Evolutionary conservation across 2,113 vertebrate genomes (phyloP).

Genomic region (Hyperoodon ampullatus): DNA sequence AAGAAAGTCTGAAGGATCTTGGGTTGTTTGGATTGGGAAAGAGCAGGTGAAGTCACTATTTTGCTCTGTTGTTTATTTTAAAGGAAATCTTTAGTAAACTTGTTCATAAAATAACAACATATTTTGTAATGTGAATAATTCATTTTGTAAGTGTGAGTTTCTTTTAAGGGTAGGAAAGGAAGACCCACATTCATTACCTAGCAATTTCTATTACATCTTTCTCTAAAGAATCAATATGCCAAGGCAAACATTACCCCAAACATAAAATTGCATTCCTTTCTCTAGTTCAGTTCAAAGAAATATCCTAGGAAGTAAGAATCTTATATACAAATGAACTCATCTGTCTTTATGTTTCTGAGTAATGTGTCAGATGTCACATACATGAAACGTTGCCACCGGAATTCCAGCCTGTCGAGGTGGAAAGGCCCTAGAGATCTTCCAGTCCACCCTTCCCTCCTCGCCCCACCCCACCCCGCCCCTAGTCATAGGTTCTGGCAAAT

Average conservation of each 20-base stretch:
- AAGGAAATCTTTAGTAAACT: slow-evolving; percentile 10
- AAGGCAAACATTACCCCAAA: background rate
- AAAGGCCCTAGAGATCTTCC: background rate
- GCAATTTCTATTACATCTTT: background rate
- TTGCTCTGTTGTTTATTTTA: background rate
- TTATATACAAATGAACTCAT: background rate
- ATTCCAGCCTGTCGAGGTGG: background rate
- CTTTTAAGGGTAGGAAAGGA: background rate
- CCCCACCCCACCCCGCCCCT: rapidly evolving
- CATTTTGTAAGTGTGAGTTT: background rate
- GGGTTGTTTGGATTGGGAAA: background rate
- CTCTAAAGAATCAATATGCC: background rate
- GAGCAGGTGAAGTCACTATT: background rate
- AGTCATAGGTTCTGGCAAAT: background rate
- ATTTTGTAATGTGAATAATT: slow-evolving; percentile 2
- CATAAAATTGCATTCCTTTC: background rate
- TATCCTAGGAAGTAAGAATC: background rate
- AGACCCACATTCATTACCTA: background rate
- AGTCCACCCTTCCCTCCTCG: background rate
- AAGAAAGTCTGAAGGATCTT: background rate
- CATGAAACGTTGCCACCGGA: background rate
- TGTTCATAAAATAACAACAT: slow-evolving; percentile 4
- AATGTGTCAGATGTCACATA: background rate
- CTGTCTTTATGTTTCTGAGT: background rate
- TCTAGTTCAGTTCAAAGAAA: background rate